Conservation (phyloP, 2,888 invertebrate species). For the Polydesmus complanatus region DNA sequence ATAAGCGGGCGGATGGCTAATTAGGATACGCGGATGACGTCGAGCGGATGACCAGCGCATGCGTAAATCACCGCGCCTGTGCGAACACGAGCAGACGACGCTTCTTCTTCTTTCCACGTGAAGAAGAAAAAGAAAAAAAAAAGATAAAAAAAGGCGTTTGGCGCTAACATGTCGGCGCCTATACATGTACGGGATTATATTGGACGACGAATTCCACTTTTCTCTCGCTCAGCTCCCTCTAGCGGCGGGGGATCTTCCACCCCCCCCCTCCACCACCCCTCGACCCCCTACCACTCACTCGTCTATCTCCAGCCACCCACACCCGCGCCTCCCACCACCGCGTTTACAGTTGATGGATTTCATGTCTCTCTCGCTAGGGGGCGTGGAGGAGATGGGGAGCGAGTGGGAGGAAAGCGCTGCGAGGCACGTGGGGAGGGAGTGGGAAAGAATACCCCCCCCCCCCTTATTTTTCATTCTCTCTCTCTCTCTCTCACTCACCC, state of each 20-base stretch:
- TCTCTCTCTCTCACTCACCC: background rate
- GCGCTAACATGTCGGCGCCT: background rate
- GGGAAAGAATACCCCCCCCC: background rate
- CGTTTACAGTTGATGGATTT: background rate
- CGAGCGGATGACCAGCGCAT: too few relatives aligned
- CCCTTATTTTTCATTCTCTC: background rate
- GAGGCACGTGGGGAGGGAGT: background rate
- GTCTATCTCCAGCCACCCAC: background rate
- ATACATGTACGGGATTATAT: background rate
- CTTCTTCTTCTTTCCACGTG: background rate
- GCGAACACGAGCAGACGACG: background rate
- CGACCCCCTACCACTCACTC: background rate
- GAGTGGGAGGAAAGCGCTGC: background rate
- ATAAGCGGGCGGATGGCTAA: too few relatives aligned
- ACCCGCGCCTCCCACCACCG: slow-evolving; percentile 4
- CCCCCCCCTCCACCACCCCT: background rate
- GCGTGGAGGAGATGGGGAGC: background rate
- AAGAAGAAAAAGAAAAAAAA: background rate
- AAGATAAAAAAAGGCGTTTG: background rate
- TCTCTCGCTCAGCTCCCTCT: slow-evolving; percentile 3
- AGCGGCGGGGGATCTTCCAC: slow-evolving; percentile 1
- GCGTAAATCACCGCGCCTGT: background rate
- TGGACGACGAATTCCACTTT: slow-evolving; percentile 3
- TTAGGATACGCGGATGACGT: too few relatives aligned
- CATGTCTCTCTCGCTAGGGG: background rate